Base-by-base conservation (phyloP, 2,888 invertebrate species). In the Zhuqinia jingwanae region DNA sequence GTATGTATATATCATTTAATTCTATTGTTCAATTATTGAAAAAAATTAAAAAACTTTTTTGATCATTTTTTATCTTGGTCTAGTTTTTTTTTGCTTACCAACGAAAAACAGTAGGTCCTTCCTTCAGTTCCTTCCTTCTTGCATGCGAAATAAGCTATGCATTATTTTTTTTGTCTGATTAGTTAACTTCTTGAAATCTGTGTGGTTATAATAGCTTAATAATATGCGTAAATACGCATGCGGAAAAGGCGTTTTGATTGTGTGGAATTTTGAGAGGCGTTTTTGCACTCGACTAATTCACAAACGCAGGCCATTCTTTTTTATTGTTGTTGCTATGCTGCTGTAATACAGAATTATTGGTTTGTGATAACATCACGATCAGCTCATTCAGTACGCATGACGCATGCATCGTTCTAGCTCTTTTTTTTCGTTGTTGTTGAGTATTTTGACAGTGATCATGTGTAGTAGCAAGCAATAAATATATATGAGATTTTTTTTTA, bases 21-120 rank as follows among this genome's bases (percentile, higher is more conserved):
- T n/a, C n/a, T n/a, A n/a, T n/a, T n/a, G n/a, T n/a, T n/a, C n/a
- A n/a, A n/a, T n/a, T n/a, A n/a, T n/a, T n/a, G n/a, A n/a, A n/a
- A n/a, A n/a, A n/a, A n/a, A n/a, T n/a, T n/a, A n/a, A n/a, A 27
- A 42, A 68, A 11, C 8, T 36, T 45, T 6, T 56, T 53, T 75
- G 75, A 53, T 75, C 56, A 75, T 36, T 75, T 56, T 53, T 75
- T n/a, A n/a, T n/a, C n/a, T 75, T 75, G 75, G 13, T 75, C 75
- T 75, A 75, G 30, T 75, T 75, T 36, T 36, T n/a, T n/a, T 75
- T 56, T 56, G 56, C 13, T 36, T n/a, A 17, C 53, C n/a, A 50
- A 13, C 27, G 1, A 47, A 47, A 25, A 22, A 8, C 42, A 65
- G 0, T 20, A n/a, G 3, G 47, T 47, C 47, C n/a, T n/a, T 60